A percentile compares a stretch with the other conserved stretches of the same genome.
Conservation (phyloP, 1,140 invertebrate genomes). For the Hylaeus volcanicus region DNA sequence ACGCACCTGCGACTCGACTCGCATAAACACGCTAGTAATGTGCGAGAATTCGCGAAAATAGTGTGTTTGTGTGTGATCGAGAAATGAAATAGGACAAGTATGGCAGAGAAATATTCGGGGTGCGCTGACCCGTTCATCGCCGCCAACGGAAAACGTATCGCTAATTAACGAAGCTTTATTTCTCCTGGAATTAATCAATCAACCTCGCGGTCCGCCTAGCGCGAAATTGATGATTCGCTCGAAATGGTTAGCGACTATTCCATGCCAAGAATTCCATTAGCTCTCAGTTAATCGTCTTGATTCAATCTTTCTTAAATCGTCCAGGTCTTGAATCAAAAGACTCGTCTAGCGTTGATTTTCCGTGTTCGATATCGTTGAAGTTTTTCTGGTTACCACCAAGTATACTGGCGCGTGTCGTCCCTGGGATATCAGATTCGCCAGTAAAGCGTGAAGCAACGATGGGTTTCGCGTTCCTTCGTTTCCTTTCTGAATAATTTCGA, state of each 20-base stretch:
- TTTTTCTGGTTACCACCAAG: no score
- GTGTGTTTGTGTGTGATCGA: background rate
- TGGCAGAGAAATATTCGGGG: background rate
- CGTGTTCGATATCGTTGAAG: no score
- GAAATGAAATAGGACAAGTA: background rate
- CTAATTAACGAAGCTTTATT: constrained; percentile 29
- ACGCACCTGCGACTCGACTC: background rate
- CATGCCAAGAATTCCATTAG: background rate
- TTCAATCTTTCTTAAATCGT: no score
- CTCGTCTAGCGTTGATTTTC: no score
- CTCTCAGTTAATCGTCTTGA: background rate
- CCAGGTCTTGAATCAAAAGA: no score
- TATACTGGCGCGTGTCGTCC: no score
- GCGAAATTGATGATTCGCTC: background rate
- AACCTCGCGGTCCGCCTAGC: background rate
- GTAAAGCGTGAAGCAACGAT: no score
- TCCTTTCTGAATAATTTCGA: background rate
- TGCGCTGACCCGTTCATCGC: background rate
- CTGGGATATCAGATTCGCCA: no score
- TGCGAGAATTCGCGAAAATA: no score
- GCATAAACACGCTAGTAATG: background rate
- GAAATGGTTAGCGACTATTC: background rate
- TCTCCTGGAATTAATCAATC: constrained; percentile 12
- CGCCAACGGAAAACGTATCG: background rate
- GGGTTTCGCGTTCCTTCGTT: background rate